These are phyloP conservation scores for Pelecanoides urinatrix DNA, from an alignment of 2,113 vertebrate species.

Conservation along the genomic window DNA sequence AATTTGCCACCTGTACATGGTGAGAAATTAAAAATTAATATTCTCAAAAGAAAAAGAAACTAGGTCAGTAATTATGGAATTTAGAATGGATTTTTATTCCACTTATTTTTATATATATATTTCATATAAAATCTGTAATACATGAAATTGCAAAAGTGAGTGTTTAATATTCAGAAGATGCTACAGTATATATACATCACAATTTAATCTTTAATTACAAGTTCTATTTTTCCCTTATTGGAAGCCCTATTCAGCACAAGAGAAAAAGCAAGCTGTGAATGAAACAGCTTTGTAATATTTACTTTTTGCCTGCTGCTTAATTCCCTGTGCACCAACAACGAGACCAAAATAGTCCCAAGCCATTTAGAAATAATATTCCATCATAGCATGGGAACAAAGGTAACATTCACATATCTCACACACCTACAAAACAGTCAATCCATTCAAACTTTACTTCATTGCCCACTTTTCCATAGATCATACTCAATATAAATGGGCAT, in stretches of 20 bases:
- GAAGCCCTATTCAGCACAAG: not conserved
- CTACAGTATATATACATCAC: not conserved
- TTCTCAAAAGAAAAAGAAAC: not conserved
- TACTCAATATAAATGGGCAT: not conserved
- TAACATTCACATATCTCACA: not conserved
- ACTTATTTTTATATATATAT: not conserved
- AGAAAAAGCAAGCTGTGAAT: not conserved
- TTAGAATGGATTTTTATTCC: not conserved
- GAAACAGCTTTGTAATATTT: not conserved
- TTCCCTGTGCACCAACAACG: not conserved
- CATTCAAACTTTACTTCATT: not conserved
- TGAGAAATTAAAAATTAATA: not conserved
- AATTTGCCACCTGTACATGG: not conserved
- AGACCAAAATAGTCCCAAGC: not conserved
- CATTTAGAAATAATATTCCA: not conserved
- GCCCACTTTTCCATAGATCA: not conserved
- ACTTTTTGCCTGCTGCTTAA: not conserved
- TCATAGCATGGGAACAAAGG: not conserved
- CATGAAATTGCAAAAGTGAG: not conserved
- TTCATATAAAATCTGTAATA: not conserved
- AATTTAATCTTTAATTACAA: not conserved
- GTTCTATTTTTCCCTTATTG: not conserved
- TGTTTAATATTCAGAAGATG: not conserved
- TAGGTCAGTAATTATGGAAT: not conserved
- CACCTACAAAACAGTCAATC: not conserved